These are phyloP conservation scores for Intellagama lesueurii DNA, from an alignment of 2,797 vertebrate species.

Conservation along the genomic window DNA sequence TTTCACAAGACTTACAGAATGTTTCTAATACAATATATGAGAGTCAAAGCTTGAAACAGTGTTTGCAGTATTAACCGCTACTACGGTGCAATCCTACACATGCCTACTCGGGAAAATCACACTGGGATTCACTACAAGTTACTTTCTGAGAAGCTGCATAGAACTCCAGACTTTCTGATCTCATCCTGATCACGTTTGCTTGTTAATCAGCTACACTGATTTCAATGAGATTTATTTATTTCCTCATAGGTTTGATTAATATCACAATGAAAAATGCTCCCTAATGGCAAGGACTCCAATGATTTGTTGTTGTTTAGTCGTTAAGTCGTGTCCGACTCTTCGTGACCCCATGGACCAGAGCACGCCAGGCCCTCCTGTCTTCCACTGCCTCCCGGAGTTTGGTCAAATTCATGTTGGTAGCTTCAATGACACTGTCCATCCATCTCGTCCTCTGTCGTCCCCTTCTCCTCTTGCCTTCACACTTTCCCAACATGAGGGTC, in stretches of 20 bases:
- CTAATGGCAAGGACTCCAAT: not conserved
- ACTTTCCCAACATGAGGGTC: no score
- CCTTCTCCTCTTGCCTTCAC: no score
- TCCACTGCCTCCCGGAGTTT: no score
- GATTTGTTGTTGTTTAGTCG: no score
- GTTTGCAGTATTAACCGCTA: not conserved
- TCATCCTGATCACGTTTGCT: not conserved
- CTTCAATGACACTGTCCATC: no score
- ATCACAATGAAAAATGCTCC: not conserved
- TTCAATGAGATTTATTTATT: not conserved
- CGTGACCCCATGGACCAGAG: no score
- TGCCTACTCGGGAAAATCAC: not conserved
- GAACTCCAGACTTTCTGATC: not conserved
- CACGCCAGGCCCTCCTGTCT: no score
- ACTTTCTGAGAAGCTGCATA: not conserved
- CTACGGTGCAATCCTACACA: not conserved
- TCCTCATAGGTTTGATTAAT: not conserved
- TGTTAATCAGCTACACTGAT: not conserved
- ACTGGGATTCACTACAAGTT: not conserved
- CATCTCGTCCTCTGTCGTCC: no score
- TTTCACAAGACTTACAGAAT: not conserved
- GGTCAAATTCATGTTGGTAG: no score
- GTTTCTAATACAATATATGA: not conserved
- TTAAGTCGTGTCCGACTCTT: no score
- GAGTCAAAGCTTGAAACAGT: not conserved